A percentile compares a stretch with the other conserved stretches of the same genome.
Conservation (phyloP, 2,797 vertebrate species). For the Aplochiton taeniatus region DNA sequence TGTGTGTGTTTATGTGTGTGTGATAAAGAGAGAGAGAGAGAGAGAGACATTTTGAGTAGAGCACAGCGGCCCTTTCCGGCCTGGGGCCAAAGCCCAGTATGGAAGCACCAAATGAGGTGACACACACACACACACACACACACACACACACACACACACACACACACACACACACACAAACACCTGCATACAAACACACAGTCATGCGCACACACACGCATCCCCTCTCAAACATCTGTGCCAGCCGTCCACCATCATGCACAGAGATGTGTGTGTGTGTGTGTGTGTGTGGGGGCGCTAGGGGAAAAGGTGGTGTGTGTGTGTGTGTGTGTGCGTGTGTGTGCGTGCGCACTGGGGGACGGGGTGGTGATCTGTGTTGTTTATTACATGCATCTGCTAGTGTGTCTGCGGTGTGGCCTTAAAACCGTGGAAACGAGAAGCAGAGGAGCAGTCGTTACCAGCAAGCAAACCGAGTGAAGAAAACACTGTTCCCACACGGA, state of each 20-base stretch:
- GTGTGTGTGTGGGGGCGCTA: conserved; percentile 28
- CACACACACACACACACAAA: background rate
- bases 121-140: conserved; percentile 88
- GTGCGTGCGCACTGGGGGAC: conserved; percentile 62
- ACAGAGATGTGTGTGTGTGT: no score
- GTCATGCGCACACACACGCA: no score
- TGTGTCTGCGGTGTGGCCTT: conserved; percentile 86
- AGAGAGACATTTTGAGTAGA: conserved; percentile 83
- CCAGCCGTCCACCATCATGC: no score
- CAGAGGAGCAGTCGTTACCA: conserved; percentile 80
- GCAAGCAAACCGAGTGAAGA: conserved; percentile 74
- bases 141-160: conserved; percentile 58
- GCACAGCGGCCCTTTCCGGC: conserved; percentile 83
- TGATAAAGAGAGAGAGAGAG: conserved; percentile 52
- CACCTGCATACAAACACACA: background rate
- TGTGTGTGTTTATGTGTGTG: background rate
- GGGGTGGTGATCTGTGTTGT: conserved; percentile 84
- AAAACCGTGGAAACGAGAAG: conserved; percentile 68
- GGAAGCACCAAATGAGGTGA: conserved; percentile 73
- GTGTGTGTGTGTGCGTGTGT: conserved; percentile 23
- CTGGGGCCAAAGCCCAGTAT: conserved; percentile 76
- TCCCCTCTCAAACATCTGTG: no score
- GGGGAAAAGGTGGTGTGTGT: no score
- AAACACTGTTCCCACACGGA: conserved; percentile 76
- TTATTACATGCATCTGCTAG: conserved; percentile 92